Conservation (phyloP, 1,140 invertebrate species). For the Globodera ellingtonae region DNA sequence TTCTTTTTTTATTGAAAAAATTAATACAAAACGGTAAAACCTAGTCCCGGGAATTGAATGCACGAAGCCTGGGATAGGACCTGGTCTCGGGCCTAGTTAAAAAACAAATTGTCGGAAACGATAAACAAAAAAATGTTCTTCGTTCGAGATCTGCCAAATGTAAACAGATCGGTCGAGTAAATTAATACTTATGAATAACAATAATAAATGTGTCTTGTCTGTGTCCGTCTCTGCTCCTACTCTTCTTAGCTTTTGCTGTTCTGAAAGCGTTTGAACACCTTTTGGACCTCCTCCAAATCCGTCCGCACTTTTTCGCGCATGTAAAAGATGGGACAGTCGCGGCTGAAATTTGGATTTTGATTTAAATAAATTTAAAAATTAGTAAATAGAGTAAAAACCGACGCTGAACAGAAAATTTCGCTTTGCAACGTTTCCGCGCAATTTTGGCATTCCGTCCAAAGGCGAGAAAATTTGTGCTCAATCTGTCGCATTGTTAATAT, state of each 20-base stretch:
- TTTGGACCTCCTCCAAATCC: constrained; percentile 84
- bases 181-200: too few species aligned
- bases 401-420: constrained; percentile 94
- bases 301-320: constrained; percentile 98
- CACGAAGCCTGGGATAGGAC: too few species aligned
- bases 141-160: too few species aligned
- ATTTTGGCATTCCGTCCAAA: constrained; percentile 98
- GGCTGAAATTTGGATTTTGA: constrained; percentile 67
- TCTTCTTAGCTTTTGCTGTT: background rate
- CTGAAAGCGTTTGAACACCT: constrained; percentile 71
- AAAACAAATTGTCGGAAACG: too few species aligned
- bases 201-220: background rate
- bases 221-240: background rate
- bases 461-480: constrained; percentile 48
- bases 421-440: constrained; percentile 97
- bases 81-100: background rate
- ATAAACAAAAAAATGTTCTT: too few species aligned
- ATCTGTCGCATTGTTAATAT: constrained; percentile 42
- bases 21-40: background rate
- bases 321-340: constrained; percentile 99
- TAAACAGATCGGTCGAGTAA: too few species aligned
- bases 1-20: background rate
- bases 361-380: constrained; percentile 13
- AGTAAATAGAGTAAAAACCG: constrained; percentile 47
- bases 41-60: background rate